Base-by-base conservation (phyloP, 2,888 invertebrate species). In the Pheosia tremula region DNA sequence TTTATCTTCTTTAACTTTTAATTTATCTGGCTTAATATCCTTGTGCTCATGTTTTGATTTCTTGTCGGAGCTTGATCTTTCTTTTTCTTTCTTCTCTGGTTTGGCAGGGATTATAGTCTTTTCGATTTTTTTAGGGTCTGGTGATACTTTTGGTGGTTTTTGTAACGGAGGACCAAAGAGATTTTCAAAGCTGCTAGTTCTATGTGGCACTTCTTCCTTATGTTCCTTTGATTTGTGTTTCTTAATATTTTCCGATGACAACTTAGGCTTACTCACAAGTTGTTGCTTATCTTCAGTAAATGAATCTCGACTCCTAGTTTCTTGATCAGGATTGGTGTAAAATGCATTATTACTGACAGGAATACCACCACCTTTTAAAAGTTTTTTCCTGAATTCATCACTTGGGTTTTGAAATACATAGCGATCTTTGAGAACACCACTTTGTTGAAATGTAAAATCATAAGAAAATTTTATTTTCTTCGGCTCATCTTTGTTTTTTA, bases 401-500 rank as follows among this genome's bases (percentile, higher is more conserved):
- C 96, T 96, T 7, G 98, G 97, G 80, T 96, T 96, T 79, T 95
- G 95, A 86, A 99, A 98, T 58, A 97, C 95, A 81, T 97, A 96
- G 75, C 97, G 97, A 83, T 99, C 98, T 79, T 96, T 96, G 64
- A 97, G 95, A 63, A 95, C 95, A 74, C 97, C 97, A 75, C 95
- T 95, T 11, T 95, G 94, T 87, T 97, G 97, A 64, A 99, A 92
- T 79, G 96, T 95, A 70, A 99, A 95, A 88, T 99, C 98, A 94
- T 99, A 99, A 60, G 95, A 94, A 85, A 97, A 97, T 75, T 95
- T 94, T 79, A 98, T 96, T 81, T 96, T 97, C 85, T 97, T 97
- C 9, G 98, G 98, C 82, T 98, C 98, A 86, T 98, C 97, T 85
- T 97, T 97, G 87, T 97, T 98, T 76, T 96, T 97, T 72, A 98